These are phyloP conservation scores for Amorpha juglandis DNA, from an alignment of 2,888 invertebrate species.

Conservation along the genomic window DNA sequence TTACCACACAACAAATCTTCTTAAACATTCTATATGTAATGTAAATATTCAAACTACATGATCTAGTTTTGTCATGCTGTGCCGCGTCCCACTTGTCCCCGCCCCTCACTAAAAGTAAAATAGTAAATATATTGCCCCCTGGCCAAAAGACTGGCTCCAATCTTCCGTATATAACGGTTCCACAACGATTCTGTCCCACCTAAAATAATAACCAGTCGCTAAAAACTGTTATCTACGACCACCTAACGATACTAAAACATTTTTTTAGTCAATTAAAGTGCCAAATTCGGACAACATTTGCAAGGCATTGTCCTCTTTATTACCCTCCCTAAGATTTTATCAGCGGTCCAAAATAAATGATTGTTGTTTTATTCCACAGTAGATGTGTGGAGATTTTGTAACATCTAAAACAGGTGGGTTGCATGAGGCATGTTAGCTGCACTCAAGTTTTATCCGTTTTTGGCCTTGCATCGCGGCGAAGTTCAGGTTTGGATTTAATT, in stretches of 20 bases:
- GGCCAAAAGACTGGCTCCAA: constrained; percentile 4
- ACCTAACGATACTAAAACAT: constrained; percentile 27
- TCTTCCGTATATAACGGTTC: constrained; percentile 27
- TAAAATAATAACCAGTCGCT: constrained; percentile 22
- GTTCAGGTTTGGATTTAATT: constrained; percentile 14
- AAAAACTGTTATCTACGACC: constrained; percentile 29
- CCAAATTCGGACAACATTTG: constrained; percentile 39
- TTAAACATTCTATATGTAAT: no score
- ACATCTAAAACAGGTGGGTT: constrained; percentile 20
- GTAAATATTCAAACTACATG: no score
- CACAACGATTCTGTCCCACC: constrained; percentile 18
- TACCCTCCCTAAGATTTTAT: constrained; percentile 58
- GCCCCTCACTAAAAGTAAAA: not conserved
- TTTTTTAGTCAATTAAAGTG: constrained; percentile 41
- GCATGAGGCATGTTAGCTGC: constrained; percentile 10
- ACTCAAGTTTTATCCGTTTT: not conserved
- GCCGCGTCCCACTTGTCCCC: no score
- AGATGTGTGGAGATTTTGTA: constrained; percentile 9
- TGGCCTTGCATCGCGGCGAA: not conserved
- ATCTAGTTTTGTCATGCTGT: no score
- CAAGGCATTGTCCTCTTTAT: constrained; percentile 64
- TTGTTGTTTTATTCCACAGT: constrained; percentile 29
- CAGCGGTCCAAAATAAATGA: constrained; percentile 47
- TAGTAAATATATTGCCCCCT: not conserved
- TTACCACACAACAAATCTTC: no score